phyloP scores from a whole-genome alignment of 2,797 vertebrate genomes.

The Loriculus beryllinus region DNA sequence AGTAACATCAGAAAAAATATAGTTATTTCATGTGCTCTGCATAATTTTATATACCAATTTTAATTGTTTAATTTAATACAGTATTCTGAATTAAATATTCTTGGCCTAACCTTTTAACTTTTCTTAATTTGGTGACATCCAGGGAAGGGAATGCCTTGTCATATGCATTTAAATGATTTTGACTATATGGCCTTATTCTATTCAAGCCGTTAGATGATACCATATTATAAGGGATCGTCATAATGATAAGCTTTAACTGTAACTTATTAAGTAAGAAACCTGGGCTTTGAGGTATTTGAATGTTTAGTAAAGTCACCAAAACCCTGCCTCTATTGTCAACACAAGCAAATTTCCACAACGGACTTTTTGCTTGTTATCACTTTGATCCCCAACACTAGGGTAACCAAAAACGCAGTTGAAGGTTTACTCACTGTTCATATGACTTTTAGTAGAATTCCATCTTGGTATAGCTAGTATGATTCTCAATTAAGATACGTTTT shows the following conservation, averaged over 20 bases:
- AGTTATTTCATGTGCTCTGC: neutral
- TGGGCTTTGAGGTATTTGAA: neutral
- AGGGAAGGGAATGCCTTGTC: neutral
- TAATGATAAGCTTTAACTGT: neutral
- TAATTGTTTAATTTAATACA: neutral
- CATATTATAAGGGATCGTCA: neutral
- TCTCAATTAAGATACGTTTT: neutral
- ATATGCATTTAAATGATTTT: neutral
- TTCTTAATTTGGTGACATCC: neutral
- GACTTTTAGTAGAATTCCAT: neutral
- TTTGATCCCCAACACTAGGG: neutral
- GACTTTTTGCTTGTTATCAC: neutral
- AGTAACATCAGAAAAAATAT: neutral
- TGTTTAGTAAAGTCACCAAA: neutral
- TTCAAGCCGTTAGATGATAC: neutral
- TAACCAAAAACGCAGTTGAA: neutral
- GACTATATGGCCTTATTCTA: neutral
- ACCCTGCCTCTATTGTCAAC: neutral
- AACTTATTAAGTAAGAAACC: neutral
- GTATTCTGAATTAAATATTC: neutral
- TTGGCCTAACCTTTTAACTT: neutral
- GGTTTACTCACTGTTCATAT: neutral
- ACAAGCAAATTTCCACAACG: neutral
- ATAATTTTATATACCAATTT: neutral
- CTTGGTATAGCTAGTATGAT: neutral